phyloP scores from a whole-genome alignment of 2,888 invertebrate species.

The Plagiodera versicolora region DNA sequence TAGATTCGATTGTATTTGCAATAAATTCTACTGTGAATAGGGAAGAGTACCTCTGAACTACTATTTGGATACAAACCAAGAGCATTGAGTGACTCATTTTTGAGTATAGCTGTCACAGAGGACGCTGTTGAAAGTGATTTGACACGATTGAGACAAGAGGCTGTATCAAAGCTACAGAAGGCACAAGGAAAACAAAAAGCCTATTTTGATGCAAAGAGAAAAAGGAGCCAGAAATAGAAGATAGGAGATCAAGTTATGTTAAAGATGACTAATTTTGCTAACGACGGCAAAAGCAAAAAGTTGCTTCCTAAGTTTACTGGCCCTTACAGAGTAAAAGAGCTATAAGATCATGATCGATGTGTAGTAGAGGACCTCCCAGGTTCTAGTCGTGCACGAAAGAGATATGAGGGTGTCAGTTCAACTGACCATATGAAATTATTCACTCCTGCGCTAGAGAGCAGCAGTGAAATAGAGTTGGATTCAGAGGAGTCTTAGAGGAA shows the following conservation, averaged over 20 bases:
- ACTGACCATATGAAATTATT: slow-evolving; percentile 21
- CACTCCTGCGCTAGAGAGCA: background rate
- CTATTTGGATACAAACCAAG: slow-evolving; percentile 19
- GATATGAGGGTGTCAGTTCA: slow-evolving; percentile 18
- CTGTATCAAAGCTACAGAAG: background rate
- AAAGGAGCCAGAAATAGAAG: background rate
- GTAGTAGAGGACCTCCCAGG: slow-evolving; percentile 21
- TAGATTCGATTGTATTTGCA: slow-evolving; percentile 17
- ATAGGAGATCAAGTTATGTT: slow-evolving; percentile 9
- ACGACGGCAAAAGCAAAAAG: slow-evolving; percentile 24
- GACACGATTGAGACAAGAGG: too few relatives aligned
- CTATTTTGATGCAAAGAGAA: slow-evolving; percentile 14
- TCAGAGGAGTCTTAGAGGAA: too few relatives aligned
- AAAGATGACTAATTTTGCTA: slow-evolving; percentile 5
- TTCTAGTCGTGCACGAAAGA: slow-evolving; percentile 10
- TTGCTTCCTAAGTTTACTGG: slow-evolving; percentile 23
- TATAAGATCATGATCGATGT: slow-evolving; percentile 24
- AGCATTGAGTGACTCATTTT: background rate
- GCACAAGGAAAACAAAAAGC: slow-evolving; percentile 14
- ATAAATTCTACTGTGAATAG: slow-evolving; percentile 24
- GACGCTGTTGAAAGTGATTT: background rate
- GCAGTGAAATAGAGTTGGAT: too few relatives aligned
- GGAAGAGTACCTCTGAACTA: slow-evolving; percentile 25
- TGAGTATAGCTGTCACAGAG: background rate
- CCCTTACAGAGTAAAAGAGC: slow-evolving; percentile 21